Evolutionary conservation across 2,888 invertebrate species (phyloP).

Genomic region (Nebria brevicollis): DNA sequence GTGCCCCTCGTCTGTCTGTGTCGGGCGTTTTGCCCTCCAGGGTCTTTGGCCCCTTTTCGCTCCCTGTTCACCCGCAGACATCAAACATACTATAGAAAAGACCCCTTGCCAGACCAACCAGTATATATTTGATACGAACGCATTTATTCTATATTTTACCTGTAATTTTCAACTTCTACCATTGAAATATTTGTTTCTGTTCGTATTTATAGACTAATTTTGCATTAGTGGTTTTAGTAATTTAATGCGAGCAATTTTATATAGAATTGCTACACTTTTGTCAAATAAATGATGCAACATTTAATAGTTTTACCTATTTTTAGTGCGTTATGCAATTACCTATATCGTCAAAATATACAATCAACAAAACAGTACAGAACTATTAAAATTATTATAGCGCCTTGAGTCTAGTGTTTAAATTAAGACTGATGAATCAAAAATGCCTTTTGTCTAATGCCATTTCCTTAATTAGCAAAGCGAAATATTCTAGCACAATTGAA

Average conservation of each 20-base stretch:
- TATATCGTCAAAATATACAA: neutral
- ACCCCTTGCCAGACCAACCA: neutral
- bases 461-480: no score
- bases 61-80: neutral
- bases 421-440: neutral
- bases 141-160: no score
- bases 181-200: no score
- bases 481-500: no score
- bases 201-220: no score
- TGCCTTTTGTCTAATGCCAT: no score
- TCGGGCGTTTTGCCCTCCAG: neutral
- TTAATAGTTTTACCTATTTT: neutral
- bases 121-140: neutral
- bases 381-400: neutral
- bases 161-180: no score
- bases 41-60: neutral
- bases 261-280: no score
- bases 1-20: neutral
- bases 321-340: neutral
- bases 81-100: neutral
- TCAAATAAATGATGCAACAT: neutral
- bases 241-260: no score
- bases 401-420: neutral
- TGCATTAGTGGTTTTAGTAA: no score
- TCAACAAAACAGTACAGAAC: neutral